phyloP scores from a whole-genome alignment of 2,797 vertebrate species.

The Coendou prehensilis region DNA sequence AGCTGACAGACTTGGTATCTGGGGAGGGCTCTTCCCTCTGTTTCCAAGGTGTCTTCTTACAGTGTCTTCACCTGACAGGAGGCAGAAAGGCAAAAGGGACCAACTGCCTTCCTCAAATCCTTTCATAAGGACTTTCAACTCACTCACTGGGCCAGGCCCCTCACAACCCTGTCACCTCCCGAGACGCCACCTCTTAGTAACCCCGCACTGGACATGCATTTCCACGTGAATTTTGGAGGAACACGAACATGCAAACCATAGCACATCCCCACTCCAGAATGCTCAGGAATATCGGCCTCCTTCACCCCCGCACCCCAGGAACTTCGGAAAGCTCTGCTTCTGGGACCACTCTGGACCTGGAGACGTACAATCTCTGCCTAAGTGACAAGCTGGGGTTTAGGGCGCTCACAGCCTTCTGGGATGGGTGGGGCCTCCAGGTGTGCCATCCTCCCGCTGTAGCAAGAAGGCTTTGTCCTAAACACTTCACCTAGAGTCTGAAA shows the following conservation, averaged over 20 bases:
- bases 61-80: neutral
- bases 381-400: neutral
- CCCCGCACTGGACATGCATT: neutral
- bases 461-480: neutral
- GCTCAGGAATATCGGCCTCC: neutral
- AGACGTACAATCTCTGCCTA: too few relatives aligned
- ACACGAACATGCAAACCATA: neutral
- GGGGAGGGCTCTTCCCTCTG: neutral
- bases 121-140: neutral
- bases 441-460: neutral
- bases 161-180: neutral
- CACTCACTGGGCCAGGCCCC: too few relatives aligned
- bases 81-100: neutral
- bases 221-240: neutral
- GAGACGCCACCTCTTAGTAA: neutral
- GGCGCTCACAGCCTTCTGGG: neutral
- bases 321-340: neutral
- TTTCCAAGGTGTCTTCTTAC: neutral
- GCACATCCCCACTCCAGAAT: neutral
- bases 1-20: too few relatives aligned
- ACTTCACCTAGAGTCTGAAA: neutral
- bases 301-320: neutral
- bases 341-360: neutral
- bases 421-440: neutral
- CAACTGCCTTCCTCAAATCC: neutral